Conservation (phyloP, 2,888 invertebrate genomes). For the Epirrhoe tristata region DNA sequence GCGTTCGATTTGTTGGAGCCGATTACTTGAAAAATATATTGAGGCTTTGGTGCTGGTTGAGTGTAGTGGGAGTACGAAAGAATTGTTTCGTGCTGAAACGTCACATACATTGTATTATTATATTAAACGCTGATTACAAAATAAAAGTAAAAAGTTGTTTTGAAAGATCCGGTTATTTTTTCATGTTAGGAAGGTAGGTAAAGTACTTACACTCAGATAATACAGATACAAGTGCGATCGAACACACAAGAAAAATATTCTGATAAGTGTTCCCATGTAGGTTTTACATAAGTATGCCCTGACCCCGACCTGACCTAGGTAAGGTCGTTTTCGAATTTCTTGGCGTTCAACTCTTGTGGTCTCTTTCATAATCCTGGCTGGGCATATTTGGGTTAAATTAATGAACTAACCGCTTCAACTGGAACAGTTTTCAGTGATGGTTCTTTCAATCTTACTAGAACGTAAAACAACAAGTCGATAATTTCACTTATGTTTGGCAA, state of each 20-base stretch:
- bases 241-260: background rate
- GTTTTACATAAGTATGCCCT: too few relatives aligned
- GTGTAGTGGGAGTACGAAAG: slow-evolving; percentile 79
- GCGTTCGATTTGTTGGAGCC: slow-evolving; percentile 81
- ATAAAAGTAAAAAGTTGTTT: too few relatives aligned
- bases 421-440: slow-evolving; percentile 85
- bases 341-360: too few relatives aligned
- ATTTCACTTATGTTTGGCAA: slow-evolving; percentile 77
- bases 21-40: slow-evolving; percentile 88
- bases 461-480: slow-evolving; percentile 88
- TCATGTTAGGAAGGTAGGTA: background rate
- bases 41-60: slow-evolving; percentile 81
- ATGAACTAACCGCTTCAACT: slow-evolving; percentile 76
- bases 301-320: too few relatives aligned
- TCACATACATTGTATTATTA: background rate
- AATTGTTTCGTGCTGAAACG: slow-evolving; percentile 83
- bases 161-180: too few relatives aligned
- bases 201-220: background rate
- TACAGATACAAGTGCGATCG: too few relatives aligned
- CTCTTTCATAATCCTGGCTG: too few relatives aligned
- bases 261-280: too few relatives aligned
- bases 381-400: background rate
- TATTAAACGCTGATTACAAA: background rate
- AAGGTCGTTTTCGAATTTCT: too few relatives aligned
- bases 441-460: slow-evolving; percentile 87